Base-by-base conservation (phyloP, 1,140 invertebrate species). In the Battus philenor region DNA sequence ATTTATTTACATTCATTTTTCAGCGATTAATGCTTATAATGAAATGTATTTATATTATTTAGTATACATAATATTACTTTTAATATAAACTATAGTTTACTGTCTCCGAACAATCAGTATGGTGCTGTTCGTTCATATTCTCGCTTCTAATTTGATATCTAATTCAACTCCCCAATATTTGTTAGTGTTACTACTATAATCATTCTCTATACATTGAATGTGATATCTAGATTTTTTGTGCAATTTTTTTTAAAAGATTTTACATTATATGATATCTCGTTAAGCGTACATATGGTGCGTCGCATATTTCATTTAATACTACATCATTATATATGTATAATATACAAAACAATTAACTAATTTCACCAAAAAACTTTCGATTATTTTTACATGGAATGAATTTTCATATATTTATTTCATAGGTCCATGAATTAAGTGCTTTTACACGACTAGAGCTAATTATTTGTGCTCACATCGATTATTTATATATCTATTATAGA, bases 321-420 rank as follows among this genome's bases (percentile, higher is more conserved):
- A 2, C 10, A 18, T 12, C 11, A 9, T 34, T 34, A 34, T 18
- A 36, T 36, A 57, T 18, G 20, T 36, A 57, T 74, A 74, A 67
- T 61, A 51, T 77, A 77, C 64, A 80, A 74, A 70, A 79, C 63
- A 76, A 74, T 78, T 22, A 17, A 34, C 32, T 34, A 36, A 36
- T 17, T 34, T n/a, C n/a, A n/a, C n/a, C n/a, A n/a, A n/a, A n/a
- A n/a, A n/a, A n/a, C n/a, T n/a, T n/a, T n/a, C n/a, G n/a, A n/a
- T n/a, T n/a, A n/a, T n/a, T n/a, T n/a, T n/a, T n/a, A n/a, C 18
- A 6, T 3, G 18, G 6, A 32, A 18, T 3, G 39, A 8, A 30
- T 26, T 43, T 17, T 43, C 26, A 15, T 24, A 39, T 9, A 15
- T 34, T 24, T 8, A 15, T 5, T 26, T 10, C 5, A n/a, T 16